Evolutionary conservation across 2,888 invertebrate genomes (phyloP), one percentile per base, ranked within the genome.

Genomic region (Nineta flava): DNA sequence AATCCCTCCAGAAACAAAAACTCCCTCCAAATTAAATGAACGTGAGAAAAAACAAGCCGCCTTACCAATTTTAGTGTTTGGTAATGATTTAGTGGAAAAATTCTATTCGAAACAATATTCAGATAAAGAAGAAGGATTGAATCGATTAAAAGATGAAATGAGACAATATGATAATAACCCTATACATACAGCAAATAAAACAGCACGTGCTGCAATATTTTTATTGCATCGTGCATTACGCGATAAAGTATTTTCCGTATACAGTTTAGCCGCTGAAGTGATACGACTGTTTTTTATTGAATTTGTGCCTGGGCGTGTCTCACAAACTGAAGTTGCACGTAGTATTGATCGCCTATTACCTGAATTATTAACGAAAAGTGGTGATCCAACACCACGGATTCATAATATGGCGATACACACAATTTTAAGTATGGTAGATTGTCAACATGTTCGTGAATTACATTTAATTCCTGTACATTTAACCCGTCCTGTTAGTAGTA

Each of bases 81-180:
- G 93, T 51, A 83, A 83, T 65, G 83, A 87, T 48, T 66, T 94
- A 70, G 94, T 92, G 2, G 91, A 92, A 65, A 86, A 87, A 61
- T 87, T 90, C 65, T 91, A 87, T 66, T 88, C 90, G 5, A 88
- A 91, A 59, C 88, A 87, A 64, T 92, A 85, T 66, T 76, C 87
- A 44, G 90, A 91, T 63, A 87, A 91, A 61, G 91, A 91, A 62
- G 88, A 90, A 60, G 90, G 90, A 0, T 65, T 92, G n/a, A 75
- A 80, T 53, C 74, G 79, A 15, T 66, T 91, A 42, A 75, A 75
- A 57, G 73, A 74, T 50, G 73, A 74, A 53, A 58, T 79, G 41
- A 60, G 69, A 17, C 15, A 52, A 53, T 46, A 54, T 48, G 32
- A 53, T 54, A 42, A 13, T 21, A 42, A 48, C 31, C 48, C 48